Evolutionary conservation across 2,888 invertebrate species (phyloP).

Genomic region (Dryomyza anilis): DNA sequence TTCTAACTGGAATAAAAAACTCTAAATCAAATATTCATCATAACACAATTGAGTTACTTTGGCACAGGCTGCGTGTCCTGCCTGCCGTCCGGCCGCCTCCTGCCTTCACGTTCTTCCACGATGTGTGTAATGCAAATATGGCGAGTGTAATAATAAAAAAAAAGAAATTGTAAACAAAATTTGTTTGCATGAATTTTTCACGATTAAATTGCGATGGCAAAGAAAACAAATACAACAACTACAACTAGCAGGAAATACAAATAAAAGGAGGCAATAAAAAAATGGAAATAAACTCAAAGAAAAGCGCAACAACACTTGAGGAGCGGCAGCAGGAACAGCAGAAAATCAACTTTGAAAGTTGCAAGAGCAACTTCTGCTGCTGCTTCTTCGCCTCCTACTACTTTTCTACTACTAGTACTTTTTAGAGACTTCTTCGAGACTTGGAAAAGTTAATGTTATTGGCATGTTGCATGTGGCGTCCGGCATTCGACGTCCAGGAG

Average conservation of each 20-base stretch:
- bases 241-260: neutral
- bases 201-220: constrained; percentile 19
- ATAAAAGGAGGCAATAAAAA: neutral
- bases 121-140: constrained; percentile 14
- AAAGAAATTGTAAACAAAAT: constrained; percentile 18
- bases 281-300: constrained; percentile 6
- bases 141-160: constrained; percentile 6
- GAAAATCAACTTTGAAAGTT: constrained; percentile 23
- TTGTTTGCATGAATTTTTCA: constrained; percentile 25
- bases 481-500: too few relatives aligned
- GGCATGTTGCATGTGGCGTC: constrained; percentile 12
- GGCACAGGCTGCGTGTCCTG: constrained; percentile 14
- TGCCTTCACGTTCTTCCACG: neutral
- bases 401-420: too few relatives aligned
- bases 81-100: neutral
- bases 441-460: constrained; percentile 9
- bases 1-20: neutral
- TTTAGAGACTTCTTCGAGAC: too few relatives aligned
- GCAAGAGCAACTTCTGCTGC: neutral
- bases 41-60: constrained; percentile 22
- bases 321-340: too few relatives aligned
- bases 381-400: neutral
- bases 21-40: constrained; percentile 26
- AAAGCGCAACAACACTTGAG: constrained; percentile 24
- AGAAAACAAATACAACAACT: neutral